These are phyloP conservation scores for Petrocephalus zakoni DNA, from an alignment of 2,113 vertebrate genomes.

Conservation along the genomic window DNA sequence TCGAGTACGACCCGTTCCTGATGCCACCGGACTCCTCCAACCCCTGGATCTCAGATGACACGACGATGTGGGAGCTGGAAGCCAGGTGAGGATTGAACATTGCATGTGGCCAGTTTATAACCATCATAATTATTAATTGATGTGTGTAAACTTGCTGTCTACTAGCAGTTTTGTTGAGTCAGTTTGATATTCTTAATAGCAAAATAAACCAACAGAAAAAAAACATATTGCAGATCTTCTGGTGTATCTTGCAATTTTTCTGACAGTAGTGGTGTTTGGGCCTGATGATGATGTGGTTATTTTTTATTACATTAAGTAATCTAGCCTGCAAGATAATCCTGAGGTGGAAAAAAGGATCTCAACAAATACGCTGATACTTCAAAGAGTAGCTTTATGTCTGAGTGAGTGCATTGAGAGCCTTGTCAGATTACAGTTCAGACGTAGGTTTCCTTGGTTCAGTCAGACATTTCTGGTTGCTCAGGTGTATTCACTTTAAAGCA, in stretches of 20 bases:
- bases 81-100: slow-evolving; percentile 64
- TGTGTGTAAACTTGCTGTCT: background rate
- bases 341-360: background rate
- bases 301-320: background rate
- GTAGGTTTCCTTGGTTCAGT: background rate
- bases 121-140: background rate
- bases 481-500: background rate
- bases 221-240: background rate
- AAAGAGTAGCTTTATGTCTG: background rate
- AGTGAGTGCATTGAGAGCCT: background rate
- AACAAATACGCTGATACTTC: background rate
- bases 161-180: background rate
- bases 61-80: slow-evolving; percentile 89
- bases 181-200: background rate
- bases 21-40: slow-evolving; percentile 85
- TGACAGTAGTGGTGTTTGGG: background rate
- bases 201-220: background rate
- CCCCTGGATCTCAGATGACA: slow-evolving; percentile 91
- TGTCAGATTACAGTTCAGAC: background rate
- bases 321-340: background rate
- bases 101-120: no score
- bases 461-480: background rate
- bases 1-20: slow-evolving; percentile 94
- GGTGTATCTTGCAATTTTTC: background rate
- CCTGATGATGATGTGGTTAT: background rate